Base-by-base conservation (phyloP, 2,888 invertebrate species). In the Hemithea aestivaria region DNA sequence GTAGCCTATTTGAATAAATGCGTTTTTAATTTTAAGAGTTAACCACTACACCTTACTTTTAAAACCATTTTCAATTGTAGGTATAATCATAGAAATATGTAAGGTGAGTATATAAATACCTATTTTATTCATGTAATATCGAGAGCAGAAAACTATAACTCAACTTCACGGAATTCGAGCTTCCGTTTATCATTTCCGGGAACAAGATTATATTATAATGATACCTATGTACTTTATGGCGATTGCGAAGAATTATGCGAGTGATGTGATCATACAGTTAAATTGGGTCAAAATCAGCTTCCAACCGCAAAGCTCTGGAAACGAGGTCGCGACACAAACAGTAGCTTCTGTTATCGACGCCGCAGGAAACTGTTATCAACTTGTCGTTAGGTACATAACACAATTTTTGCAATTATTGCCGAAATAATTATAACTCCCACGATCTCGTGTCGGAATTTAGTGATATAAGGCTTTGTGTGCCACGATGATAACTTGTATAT, bases 361-460 rank as follows among this genome's bases (percentile, higher is more conserved):
- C 60, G 63, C 83, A 81, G 87, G 85, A 87, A 80, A 55, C 72
- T 57, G 67, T 66, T 87, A 87, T 87, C 87, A 77, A 78, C 68
- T 78, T 81, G 81, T 79, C 82, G 83, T 74, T 81, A 71, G 73
- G 74, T 76, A 77, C 65, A 66, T 76, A 82, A 77, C 73, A 81
- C 66, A 80, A 79, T 85, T 85, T 85, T 85, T 85, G 87, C 87
- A 85, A 85, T 81, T 67, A 70, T 85, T 85, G 85, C 85, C 87
- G 85, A 87, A 85, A 84, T 83, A 76, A 76, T 73, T 67, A 62
- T 65, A 60, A 80, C 80, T 73, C 72, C 78, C 76, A 80, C 78
- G 68, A 62, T 62, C 54, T 58, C 40, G 42, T 71, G 67, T 70
- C 67, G 58, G 48, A 45, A 43, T 49, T 16, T 16, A 16, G 27